phyloP scores from a whole-genome alignment of 2,888 invertebrate species.

The Herminia tarsipennalis region DNA sequence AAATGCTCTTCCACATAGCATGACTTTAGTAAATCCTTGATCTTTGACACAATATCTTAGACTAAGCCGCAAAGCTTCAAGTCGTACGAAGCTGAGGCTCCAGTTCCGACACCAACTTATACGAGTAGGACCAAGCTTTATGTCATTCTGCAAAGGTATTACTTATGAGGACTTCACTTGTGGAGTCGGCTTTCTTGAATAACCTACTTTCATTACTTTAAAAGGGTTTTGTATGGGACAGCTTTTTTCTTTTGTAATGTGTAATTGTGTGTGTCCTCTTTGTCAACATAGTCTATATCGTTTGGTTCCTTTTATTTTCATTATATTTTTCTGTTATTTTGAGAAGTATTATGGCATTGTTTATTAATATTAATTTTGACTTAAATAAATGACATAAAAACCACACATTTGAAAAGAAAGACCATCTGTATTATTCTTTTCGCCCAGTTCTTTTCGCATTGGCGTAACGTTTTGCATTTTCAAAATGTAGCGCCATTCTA shows the following conservation, averaged over 20 bases:
- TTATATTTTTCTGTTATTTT: too few species aligned
- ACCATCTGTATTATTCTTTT: too few species aligned
- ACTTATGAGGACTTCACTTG: conserved; percentile 29
- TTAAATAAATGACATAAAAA: too few species aligned
- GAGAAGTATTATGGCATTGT: too few species aligned
- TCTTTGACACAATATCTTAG: conserved; percentile 28
- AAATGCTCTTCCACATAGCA: not conserved
- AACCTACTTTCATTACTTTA: conserved; percentile 34
- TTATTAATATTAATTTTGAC: too few species aligned
- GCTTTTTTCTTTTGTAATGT: not conserved
- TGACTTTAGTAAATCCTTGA: conserved; percentile 13
- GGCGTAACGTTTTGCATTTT: too few species aligned
- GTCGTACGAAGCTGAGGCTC: conserved; percentile 33
- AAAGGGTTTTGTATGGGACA: conserved; percentile 9
- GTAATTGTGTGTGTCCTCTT: too few species aligned
- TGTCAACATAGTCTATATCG: too few species aligned
- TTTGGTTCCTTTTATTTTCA: too few species aligned
- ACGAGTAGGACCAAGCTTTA: conserved; percentile 28
- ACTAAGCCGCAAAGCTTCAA: conserved; percentile 38
- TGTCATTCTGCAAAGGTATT: conserved; percentile 32
- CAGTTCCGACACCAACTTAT: conserved; percentile 32
- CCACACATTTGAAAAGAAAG: too few species aligned
- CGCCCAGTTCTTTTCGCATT: too few species aligned
- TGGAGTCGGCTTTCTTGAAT: conserved; percentile 27
- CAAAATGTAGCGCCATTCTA: too few species aligned